phyloP scores from a whole-genome alignment of 2,113 vertebrate genomes.

The Romanogobio albipinnatus region DNA sequence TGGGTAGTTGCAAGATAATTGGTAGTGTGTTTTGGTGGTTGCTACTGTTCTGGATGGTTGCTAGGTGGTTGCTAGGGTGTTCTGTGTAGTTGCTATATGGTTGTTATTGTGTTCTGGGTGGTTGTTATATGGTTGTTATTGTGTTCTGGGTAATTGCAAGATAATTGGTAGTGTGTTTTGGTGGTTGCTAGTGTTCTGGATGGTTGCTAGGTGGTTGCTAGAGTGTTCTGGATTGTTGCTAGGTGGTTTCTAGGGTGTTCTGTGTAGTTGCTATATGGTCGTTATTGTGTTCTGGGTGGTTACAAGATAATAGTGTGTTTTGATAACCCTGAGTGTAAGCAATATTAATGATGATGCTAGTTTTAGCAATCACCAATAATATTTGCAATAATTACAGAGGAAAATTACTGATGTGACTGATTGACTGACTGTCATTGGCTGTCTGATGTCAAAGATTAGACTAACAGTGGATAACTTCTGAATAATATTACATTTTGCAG shows the following conservation, averaged over 20 bases:
- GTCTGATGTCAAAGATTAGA: not conserved
- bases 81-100: not conserved
- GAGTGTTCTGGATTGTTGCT: not conserved
- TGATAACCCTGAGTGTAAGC: not conserved
- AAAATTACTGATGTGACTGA: not conserved
- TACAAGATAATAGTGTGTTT: not conserved
- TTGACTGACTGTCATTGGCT: no score
- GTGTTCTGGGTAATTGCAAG: not conserved
- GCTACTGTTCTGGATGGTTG: not conserved
- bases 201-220: not conserved
- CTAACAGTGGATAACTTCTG: not conserved
- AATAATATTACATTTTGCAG: constrained; percentile 32
- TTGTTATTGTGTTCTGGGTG: not conserved
- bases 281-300: not conserved
- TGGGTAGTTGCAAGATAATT: not conserved
- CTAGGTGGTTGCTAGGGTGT: not conserved
- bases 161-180: no score
- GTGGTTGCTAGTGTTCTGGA: not conserved
- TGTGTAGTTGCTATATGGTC: not conserved
- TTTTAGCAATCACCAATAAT: not conserved
- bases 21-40: not conserved
- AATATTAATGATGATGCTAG: not conserved
- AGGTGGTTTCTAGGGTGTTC: not conserved
- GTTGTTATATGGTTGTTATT: not conserved
- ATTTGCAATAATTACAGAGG: not conserved